phyloP scores from a whole-genome alignment of 2,797 vertebrate species.

The Crenuchus spilurus region DNA sequence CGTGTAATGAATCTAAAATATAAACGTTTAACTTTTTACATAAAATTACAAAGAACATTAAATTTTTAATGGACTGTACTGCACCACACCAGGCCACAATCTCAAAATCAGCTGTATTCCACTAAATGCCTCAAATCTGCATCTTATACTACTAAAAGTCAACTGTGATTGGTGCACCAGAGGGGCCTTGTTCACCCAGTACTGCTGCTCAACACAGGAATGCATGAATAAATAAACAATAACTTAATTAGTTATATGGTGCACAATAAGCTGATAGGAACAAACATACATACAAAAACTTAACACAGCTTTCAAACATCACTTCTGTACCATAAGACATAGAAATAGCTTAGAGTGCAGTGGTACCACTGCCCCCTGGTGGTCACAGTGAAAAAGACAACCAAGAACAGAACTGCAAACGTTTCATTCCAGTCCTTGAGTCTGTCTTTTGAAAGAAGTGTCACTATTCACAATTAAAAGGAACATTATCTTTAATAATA shows the following conservation, averaged over 20 bases:
- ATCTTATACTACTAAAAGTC: background rate
- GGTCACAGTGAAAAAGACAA: conserved; percentile 57
- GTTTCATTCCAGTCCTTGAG: conserved; percentile 29
- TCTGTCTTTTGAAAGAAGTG: background rate
- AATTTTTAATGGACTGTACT: too few relatives aligned
- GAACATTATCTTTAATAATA: conserved; percentile 1
- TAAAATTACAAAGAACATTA: too few relatives aligned
- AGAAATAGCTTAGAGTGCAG: conserved; percentile 31
- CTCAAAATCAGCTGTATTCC: background rate
- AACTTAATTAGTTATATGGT: conserved; percentile 75
- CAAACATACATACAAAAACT: conserved; percentile 45
- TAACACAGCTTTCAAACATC: conserved; percentile 45
- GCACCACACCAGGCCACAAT: background rate
- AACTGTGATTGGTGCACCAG: background rate
- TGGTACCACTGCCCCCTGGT: conserved; percentile 64
- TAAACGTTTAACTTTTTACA: too few relatives aligned
- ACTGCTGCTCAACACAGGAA: conserved; percentile 46
- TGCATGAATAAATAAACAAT: conserved; percentile 63
- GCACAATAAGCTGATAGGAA: conserved; percentile 53
- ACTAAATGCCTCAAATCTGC: background rate
- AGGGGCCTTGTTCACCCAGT: conserved; percentile 48
- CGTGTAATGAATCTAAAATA: too few relatives aligned
- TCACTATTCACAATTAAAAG: background rate
- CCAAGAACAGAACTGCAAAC: conserved; percentile 47
- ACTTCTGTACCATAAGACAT: conserved; percentile 70